Base-by-base conservation (phyloP, 2,113 vertebrate genomes). In the Phyllostomus discolor region DNA sequence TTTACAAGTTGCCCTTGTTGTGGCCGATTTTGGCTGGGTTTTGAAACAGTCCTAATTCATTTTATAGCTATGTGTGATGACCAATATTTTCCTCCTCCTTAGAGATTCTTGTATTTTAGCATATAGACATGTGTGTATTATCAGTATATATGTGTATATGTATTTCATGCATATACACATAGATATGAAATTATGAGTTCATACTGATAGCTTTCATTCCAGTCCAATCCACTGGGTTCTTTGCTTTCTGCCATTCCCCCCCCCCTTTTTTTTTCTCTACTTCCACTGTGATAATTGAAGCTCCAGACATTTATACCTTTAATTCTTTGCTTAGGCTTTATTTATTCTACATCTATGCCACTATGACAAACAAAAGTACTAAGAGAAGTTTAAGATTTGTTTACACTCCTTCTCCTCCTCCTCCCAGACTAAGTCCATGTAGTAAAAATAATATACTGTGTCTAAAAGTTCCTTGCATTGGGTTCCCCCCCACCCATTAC, bases 341-440 rank as follows among this genome's bases (percentile, higher is more conserved):
- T 19, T 8, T 52, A 64, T 76, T 62, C 46, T 28, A 62, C 54
- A 52, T 59, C 54, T 35, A 17, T 91, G 31, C 72, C 48, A 38
- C 64, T 50, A 0, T 80, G 66, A 52, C 38, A 94, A 69, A 50
- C 7, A 81, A 35, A 72, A 15, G 31, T 66, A 75, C n/a, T 80
- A n/a, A 93, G 50, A 87, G 16, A 91, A 76, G 43, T 76, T 81
- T 75, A 95, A 86, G 35, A 50, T 82, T 87, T 83, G n/a, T 90
- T 87, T 76, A 38, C 12, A 67, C 11, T 57, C 14, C 26, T 5
- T 10, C 52, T 35, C 38, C 15, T 14, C 41, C 16, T 17, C 7
- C n/a, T 70, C 38, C 8, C 16, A 69, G 52, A 54, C 46, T n/a
- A 33, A 54, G 41, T 10, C 48, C 70, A 1, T 22, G 26, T 46